phyloP scores from a whole-genome alignment of 2,113 vertebrate species.

The Bucco capensis region DNA sequence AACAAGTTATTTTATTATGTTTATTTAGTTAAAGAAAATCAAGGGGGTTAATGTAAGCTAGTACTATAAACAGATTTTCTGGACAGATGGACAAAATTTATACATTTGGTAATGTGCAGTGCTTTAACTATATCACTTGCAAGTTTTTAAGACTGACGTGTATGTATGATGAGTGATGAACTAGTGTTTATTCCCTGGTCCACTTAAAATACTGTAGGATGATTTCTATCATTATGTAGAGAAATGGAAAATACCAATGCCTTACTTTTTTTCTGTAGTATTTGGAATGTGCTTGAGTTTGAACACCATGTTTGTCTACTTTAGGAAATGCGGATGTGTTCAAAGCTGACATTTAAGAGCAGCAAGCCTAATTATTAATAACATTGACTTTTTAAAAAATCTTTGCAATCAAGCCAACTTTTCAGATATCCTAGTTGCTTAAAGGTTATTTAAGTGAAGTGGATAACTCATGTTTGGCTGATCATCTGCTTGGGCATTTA shows the following conservation, averaged over 20 bases:
- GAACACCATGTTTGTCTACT: not conserved
- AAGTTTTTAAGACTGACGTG: not conserved
- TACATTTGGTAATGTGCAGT: rapidly evolving
- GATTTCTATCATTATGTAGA: not conserved
- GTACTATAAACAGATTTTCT: not conserved
- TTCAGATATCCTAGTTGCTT: not conserved
- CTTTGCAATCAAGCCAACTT: not conserved
- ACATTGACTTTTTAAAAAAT: not conserved
- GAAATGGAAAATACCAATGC: not conserved
- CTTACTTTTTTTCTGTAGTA: not conserved
- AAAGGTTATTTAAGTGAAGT: not conserved
- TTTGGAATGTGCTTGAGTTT: not conserved
- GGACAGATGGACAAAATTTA: too few species aligned
- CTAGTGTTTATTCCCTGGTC: not conserved
- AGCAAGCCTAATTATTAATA: not conserved
- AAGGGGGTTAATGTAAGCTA: not conserved
- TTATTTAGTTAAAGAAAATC: not conserved
- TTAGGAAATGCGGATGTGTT: not conserved
- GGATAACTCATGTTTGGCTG: not conserved
- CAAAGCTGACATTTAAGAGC: not conserved
- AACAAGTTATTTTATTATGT: not conserved
- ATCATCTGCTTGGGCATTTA: not conserved
- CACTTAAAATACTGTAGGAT: not conserved
- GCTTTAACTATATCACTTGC: not conserved
- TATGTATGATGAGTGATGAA: not conserved